Conservation (phyloP, 2,113 vertebrate genomes). For the Eudorcas thomsonii region DNA sequence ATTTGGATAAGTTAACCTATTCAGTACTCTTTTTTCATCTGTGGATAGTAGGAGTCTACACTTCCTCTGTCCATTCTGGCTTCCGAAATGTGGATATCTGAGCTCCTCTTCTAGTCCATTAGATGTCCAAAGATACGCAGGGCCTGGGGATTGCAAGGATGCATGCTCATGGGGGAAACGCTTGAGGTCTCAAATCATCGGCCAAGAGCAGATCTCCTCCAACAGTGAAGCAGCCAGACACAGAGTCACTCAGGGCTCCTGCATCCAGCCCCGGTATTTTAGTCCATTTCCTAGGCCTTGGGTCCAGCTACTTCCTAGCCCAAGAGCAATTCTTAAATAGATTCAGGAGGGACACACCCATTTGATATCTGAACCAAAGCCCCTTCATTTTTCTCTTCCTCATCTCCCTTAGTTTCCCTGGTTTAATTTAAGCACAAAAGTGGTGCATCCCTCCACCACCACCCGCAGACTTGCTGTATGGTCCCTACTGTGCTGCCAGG, state of each 20-base stretch:
- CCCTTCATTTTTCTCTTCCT: neutral
- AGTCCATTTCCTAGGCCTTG: neutral
- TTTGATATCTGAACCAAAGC: neutral
- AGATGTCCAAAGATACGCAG: neutral
- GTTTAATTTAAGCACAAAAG: neutral
- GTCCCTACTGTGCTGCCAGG: neutral
- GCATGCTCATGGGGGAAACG: too few species aligned
- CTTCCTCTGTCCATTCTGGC: neutral
- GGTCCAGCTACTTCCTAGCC: neutral
- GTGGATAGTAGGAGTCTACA: neutral
- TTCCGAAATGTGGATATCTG: neutral
- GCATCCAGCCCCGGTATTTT: fast-evolving
- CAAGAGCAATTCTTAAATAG: neutral
- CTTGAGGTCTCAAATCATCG: neutral
- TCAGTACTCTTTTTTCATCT: neutral
- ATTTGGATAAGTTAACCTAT: neutral
- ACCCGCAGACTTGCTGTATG: neutral
- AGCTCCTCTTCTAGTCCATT: neutral
- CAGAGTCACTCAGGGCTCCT: neutral
- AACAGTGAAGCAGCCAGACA: fast-evolving
- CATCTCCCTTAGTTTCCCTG: neutral
- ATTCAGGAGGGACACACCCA: neutral
- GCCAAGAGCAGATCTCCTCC: neutral
- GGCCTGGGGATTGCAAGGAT: neutral
- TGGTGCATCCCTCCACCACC: neutral